Evolutionary conservation across 2,888 invertebrate species (phyloP).

Genomic region (Chrysotoxum bicinctum): DNA sequence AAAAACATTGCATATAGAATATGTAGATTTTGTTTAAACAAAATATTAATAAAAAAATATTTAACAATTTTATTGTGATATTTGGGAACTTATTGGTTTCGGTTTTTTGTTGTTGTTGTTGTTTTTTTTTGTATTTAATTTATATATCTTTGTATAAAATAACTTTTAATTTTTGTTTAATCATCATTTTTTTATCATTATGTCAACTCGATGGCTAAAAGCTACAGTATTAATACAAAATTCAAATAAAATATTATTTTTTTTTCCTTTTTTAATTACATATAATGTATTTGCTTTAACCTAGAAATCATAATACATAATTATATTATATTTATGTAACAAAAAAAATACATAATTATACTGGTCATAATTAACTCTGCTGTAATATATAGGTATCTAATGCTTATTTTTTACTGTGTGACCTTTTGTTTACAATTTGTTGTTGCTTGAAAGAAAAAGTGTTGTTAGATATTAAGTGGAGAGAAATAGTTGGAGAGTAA

Average conservation of each 20-base stretch:
- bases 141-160: conserved; percentile 51
- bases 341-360: conserved; percentile 27
- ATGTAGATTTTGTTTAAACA: conserved; percentile 22
- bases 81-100: conserved; percentile 72
- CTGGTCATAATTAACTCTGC: conserved; percentile 61
- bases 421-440: conserved; percentile 53
- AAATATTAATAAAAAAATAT: conserved; percentile 41
- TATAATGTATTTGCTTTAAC: conserved; percentile 26
- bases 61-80: conserved; percentile 72
- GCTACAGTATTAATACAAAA: conserved; percentile 35
- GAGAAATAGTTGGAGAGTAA: conserved; percentile 32
- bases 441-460: conserved; percentile 23
- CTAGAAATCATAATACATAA: conserved; percentile 25
- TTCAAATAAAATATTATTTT: neutral
- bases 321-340: conserved; percentile 11
- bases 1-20: conserved; percentile 42
- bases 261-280: neutral
- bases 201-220: conserved; percentile 50
- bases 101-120: conserved; percentile 41
- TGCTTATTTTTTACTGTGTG: conserved; percentile 51
- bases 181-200: neutral
- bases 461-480: neutral
- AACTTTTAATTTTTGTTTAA: conserved; percentile 20
- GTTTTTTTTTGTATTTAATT: conserved; percentile 59
- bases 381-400: conserved; percentile 33